A percentile compares a stretch with the other conserved stretches of the same genome.
These are phyloP conservation scores for Leptinotarsa juncta DNA, from an alignment of 2,888 invertebrate genomes.

Conservation along the genomic window DNA sequence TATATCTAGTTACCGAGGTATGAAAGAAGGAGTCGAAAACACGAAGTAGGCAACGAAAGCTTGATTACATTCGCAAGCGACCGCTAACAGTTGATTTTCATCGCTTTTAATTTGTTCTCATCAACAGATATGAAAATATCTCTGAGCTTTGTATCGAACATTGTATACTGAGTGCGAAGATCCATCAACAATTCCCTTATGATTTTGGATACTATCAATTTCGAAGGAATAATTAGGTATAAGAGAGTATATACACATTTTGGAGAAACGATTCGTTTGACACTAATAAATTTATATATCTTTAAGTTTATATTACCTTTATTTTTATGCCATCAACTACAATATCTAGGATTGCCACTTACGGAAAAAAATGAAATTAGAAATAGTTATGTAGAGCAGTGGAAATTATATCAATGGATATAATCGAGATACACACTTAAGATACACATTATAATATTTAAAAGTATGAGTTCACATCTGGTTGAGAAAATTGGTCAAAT, in stretches of 20 bases:
- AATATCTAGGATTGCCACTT: too few relatives aligned
- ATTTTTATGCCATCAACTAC: too few relatives aligned
- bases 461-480: too few relatives aligned
- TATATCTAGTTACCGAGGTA: slow-evolving; percentile 43
- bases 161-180: slow-evolving; percentile 13
- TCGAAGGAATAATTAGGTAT: background rate
- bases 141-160: slow-evolving; percentile 7
- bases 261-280: too few relatives aligned
- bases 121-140: slow-evolving; percentile 33
- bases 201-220: background rate
- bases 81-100: slow-evolving; percentile 52
- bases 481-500: too few relatives aligned
- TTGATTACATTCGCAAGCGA: slow-evolving; percentile 46
- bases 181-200: slow-evolving; percentile 18
- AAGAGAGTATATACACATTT: background rate
- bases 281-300: too few relatives aligned
- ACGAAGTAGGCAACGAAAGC: slow-evolving; percentile 45
- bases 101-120: slow-evolving; percentile 53
- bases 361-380: too few relatives aligned
- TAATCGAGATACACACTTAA: too few relatives aligned
- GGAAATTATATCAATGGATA: too few relatives aligned
- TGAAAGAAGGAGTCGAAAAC: slow-evolving; percentile 37
- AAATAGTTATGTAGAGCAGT: too few relatives aligned
- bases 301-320: too few relatives aligned
- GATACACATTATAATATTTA: too few relatives aligned